Evolutionary conservation across 2,888 invertebrate species (phyloP).

Genomic region (Troilus luridus): DNA sequence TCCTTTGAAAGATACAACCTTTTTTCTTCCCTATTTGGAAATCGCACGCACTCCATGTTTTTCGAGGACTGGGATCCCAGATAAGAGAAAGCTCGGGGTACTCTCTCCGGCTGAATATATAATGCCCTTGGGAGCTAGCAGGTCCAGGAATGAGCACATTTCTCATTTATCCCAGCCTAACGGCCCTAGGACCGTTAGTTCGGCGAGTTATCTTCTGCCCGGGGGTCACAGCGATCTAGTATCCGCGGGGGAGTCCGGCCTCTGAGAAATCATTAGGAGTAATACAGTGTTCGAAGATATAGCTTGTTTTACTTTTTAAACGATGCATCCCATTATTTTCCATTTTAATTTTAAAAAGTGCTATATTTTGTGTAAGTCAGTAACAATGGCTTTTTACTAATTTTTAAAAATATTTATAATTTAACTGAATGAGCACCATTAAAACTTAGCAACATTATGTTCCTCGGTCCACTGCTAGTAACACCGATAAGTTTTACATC

Average conservation of each 20-base stretch:
- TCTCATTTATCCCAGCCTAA: conserved; percentile 32
- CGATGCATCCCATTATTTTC: too few relatives aligned
- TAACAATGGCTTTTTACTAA: too few relatives aligned
- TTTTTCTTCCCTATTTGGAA: not conserved
- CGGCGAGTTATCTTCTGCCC: not conserved
- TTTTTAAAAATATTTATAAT: too few relatives aligned
- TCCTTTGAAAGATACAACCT: too few relatives aligned
- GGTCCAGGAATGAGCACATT: conserved; percentile 49
- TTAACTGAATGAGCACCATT: too few relatives aligned
- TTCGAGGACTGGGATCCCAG: not conserved
- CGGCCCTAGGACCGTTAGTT: conserved; percentile 24
- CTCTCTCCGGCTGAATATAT: conserved; percentile 35
- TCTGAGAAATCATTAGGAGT: not conserved
- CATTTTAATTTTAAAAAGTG: too few relatives aligned
- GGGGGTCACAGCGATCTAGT: not conserved
- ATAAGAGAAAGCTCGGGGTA: conserved; percentile 29
- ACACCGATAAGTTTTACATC: too few relatives aligned
- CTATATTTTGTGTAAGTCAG: too few relatives aligned
- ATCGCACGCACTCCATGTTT: not conserved
- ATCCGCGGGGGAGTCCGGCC: not conserved
- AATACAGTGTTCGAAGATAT: not conserved
- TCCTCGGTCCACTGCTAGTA: too few relatives aligned
- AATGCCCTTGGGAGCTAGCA: not conserved
- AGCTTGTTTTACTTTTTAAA: too few relatives aligned
- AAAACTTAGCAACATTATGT: too few relatives aligned